phyloP scores from a whole-genome alignment of 2,797 vertebrate genomes.

The Catharus ustulatus region DNA sequence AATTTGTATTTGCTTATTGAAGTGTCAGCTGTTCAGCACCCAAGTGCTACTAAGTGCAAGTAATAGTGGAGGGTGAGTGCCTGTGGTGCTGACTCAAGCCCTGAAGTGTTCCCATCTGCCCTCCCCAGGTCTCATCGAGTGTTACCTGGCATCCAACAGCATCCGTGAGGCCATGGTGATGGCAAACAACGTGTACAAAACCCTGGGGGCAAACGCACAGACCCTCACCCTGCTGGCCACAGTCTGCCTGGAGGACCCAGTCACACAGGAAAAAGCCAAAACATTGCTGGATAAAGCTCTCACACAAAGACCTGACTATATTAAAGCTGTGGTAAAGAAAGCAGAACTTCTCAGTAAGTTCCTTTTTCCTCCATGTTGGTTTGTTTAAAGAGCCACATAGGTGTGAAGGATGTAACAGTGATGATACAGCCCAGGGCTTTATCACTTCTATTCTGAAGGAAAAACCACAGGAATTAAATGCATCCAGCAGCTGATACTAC shows the following conservation, averaged over 20 bases:
- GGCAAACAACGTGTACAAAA: slow-evolving; percentile 99
- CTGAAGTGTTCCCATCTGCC: not conserved
- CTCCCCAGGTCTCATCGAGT: slow-evolving; percentile 91
- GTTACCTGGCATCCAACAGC: slow-evolving; percentile 95
- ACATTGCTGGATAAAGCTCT: slow-evolving; percentile 94
- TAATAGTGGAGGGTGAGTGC: not conserved
- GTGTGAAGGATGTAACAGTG: not conserved
- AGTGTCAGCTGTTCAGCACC: not conserved
- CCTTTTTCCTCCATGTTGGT: fast-evolving
- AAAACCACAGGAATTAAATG: not conserved
- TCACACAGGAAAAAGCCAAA: slow-evolving; percentile 97
- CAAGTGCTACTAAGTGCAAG: not conserved
- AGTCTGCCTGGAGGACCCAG: slow-evolving; percentile 95
- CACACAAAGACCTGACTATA: slow-evolving; percentile 95
- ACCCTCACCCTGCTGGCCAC: slow-evolving; percentile 95
- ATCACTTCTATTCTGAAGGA: not conserved
- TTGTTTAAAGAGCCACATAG: not conserved
- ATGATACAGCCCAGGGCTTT: not conserved
- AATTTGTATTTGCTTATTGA: not conserved
- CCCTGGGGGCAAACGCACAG: slow-evolving; percentile 94
- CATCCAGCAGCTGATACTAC: not conserved
- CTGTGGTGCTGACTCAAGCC: not conserved
- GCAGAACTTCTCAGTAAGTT: slow-evolving; percentile 94
- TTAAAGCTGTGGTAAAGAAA: slow-evolving; percentile 98
- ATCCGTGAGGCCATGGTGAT: slow-evolving; percentile 98